Evolutionary conservation across 1,140 invertebrate species (phyloP).

Genomic region (Drosophila saltans): DNA sequence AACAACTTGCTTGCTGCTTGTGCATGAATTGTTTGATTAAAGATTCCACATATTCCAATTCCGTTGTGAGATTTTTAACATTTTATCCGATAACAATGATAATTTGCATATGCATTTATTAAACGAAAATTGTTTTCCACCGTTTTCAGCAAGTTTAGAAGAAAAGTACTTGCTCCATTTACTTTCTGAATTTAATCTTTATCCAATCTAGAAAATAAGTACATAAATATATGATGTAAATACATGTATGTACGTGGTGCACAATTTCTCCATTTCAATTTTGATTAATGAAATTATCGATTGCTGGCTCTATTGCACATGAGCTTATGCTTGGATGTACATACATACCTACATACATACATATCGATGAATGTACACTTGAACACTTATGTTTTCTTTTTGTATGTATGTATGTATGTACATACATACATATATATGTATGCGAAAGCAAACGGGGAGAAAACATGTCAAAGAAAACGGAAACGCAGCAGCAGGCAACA

Average conservation of each 20-base stretch:
- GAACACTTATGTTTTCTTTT: background rate
- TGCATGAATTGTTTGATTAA: conserved; percentile 1
- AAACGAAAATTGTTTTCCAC: background rate
- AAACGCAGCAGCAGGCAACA: conserved; percentile 51
- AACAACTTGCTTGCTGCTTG: background rate
- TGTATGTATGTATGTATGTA: background rate
- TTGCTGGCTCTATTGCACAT: conserved; percentile 29
- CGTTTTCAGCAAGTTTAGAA: too few relatives aligned
- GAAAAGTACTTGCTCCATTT: too few relatives aligned
- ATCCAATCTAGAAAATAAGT: background rate
- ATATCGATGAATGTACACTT: background rate
- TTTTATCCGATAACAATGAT: background rate
- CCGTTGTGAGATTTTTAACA: background rate
- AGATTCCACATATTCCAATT: background rate
- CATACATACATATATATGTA: background rate
- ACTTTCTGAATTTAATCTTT: background rate
- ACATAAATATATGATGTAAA: background rate
- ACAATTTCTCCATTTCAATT: conserved; percentile 34
- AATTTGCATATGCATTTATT: background rate
- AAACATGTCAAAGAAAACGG: conserved; percentile 73
- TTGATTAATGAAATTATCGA: conserved; percentile 71
- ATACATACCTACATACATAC: conserved; percentile 19
- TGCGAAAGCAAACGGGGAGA: conserved; percentile 27
- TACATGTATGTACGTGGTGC: background rate
- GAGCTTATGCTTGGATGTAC: background rate